Base-by-base conservation (phyloP, 2,888 invertebrate genomes). In the Morpho achilles region DNA sequence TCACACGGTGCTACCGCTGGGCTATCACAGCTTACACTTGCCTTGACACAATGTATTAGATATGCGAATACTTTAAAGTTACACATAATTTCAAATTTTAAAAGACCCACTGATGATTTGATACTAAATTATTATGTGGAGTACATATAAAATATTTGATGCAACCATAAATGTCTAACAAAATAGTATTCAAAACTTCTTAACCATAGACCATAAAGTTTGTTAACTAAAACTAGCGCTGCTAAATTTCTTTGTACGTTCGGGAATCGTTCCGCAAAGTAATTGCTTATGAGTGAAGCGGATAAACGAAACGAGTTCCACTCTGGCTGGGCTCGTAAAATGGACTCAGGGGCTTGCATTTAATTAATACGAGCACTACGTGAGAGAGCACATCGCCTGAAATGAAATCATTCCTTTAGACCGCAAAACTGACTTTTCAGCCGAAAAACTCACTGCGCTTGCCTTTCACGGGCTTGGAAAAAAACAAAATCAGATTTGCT, bases 271-370 rank as follows among this genome's bases (percentile, higher is more conserved):
- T 86, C 79, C 76, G 74, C 76, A 80, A 84, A 87, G 83, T 88
- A 88, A 87, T 88, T 87, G 88, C 88, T 88, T 87, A 87, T 87
- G 87, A 88, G 86, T 85, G 80, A 81, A 83, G 82, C 80, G 87
- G 85, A 87, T 87, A 85, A 88, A 82, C 86, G 84, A 75, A 86
- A 87, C 83, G 84, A 85, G 84, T 77, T 84, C 80, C 76, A 80
- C 85, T 84, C 81, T 80, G 72, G 69, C 70, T 80, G 76, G 77
- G 69, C 79, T 84, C 87, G 80, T 87, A 86, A 87, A 88, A 84
- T 83, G 87, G 84, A 84, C 84, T 87, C 84, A 70, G 82, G 79
- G 82, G 85, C 83, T 85, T 87, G 87, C 86, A 87, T 87, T 86
- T 87, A 88, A 88, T 88, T 87, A 88, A 87, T 87, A 84, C 85